Conservation (phyloP, 2,797 vertebrate species). For the Antennarius maculatus region DNA sequence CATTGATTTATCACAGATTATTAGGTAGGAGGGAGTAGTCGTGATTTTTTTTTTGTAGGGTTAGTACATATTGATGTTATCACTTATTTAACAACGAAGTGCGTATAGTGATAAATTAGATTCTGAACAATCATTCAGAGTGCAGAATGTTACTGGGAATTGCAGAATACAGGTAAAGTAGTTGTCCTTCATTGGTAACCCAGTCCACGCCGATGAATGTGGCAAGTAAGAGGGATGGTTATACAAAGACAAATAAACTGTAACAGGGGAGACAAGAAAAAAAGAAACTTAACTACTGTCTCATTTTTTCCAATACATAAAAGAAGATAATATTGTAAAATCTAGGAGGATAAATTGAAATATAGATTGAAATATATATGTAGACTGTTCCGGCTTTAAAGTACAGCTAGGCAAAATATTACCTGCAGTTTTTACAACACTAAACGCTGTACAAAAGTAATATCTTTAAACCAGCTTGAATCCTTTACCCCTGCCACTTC, state of each 20-base stretch:
- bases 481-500: too few relatives aligned
- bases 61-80: too few relatives aligned
- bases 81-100: too few relatives aligned
- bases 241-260: conserved; percentile 73
- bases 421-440: background rate
- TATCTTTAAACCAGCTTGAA: too few relatives aligned
- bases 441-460: background rate
- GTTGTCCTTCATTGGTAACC: conserved; percentile 62
- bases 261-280: conserved; percentile 23
- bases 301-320: background rate
- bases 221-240: conserved; percentile 67
- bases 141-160: too few relatives aligned
- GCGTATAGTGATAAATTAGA: too few relatives aligned
- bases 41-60: too few relatives aligned
- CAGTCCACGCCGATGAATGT: conserved; percentile 54
- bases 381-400: background rate
- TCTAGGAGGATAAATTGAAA: background rate
- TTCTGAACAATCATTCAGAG: too few relatives aligned
- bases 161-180: too few relatives aligned
- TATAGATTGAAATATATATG: too few relatives aligned
- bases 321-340: background rate
- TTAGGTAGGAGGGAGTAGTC: too few relatives aligned
- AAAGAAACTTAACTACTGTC: background rate
- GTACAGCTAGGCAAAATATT: background rate
- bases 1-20: too few relatives aligned